A percentile compares a stretch with the other conserved stretches of the same genome.
Evolutionary conservation across 2,113 vertebrate genomes (phyloP).

Genomic region (Rhipidura dahli): DNA sequence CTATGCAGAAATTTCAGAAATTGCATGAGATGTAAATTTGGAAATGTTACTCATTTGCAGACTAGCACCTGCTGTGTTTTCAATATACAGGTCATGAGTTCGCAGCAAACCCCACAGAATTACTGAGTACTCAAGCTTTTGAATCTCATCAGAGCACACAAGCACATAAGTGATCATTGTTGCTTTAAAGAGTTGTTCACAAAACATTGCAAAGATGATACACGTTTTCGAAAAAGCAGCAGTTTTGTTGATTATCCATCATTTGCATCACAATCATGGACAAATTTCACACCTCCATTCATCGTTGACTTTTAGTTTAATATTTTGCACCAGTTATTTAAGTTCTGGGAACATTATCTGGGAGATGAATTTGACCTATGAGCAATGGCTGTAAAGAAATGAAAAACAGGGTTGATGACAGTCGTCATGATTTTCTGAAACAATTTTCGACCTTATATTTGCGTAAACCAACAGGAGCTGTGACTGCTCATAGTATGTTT

Average conservation of each 20-base stretch:
- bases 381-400: background rate
- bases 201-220: background rate
- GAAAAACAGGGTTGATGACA: background rate
- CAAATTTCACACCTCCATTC: background rate
- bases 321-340: background rate
- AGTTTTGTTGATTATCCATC: background rate
- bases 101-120: background rate
- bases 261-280: background rate
- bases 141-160: background rate
- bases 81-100: background rate
- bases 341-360: background rate
- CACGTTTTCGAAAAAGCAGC: background rate
- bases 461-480: background rate
- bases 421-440: background rate
- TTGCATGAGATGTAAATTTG: background rate
- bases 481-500: background rate
- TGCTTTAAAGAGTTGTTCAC: background rate
- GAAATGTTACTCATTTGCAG: background rate
- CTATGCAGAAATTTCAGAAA: background rate
- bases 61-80: background rate
- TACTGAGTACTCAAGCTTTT: background rate
- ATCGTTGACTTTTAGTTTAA: background rate
- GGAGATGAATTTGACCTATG: background rate
- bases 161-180: background rate
- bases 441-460: background rate